Evolutionary conservation across 2,113 vertebrate species (phyloP), one percentile per base, ranked within the genome.

Genomic region (Eudorcas thomsonii): DNA sequence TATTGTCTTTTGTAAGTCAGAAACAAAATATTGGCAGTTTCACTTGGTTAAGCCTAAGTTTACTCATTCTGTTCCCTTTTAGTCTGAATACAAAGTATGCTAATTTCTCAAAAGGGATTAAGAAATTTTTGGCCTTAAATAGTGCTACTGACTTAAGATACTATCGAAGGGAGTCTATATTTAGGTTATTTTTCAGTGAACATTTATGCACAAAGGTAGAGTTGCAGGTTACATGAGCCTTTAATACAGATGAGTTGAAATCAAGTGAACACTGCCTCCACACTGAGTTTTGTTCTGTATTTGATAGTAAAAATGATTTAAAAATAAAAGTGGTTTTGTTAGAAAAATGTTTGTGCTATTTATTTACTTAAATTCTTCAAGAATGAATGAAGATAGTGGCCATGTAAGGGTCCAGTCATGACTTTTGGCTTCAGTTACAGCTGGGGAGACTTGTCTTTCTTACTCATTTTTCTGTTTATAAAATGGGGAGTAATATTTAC

Each of bases 301-400:
- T 98, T 97, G 93, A 71, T 97, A 98, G 90, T 96, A 78, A 71
- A 96, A 96, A 54, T 81, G 30, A 96, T 97, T 84, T 67, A 90
- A 95, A 97, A 97, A 98, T 98, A 98, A 98, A 98, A 88, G n/a
- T 94, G 96, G 80, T 96, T 98, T 98, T 97, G 36, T 96, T 98
- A 98, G 97, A 98, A 98, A 97, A 97, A 55, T 14, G 88, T 87
- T 87, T 97, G 97, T 98, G 57, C 84, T 96, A 81, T 96, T 98
- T 97, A 91, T 97, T 98, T 96, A 62, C 48, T 84, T 96, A 57
- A 92, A 36, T 77, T 57, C 21, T 84, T 74, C 36, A 88, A 74
- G 48, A 87, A 50, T 52, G 16, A 85, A 14, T 71, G n/a, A 96
- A 43, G 43, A 14, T 45, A 62, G 81, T 60, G 52, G 36, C 57